Evolutionary conservation across 1,140 invertebrate species (phyloP), one percentile per base, ranked within the genome.

Genomic region (Parasteatoda tepidariorum): DNA sequence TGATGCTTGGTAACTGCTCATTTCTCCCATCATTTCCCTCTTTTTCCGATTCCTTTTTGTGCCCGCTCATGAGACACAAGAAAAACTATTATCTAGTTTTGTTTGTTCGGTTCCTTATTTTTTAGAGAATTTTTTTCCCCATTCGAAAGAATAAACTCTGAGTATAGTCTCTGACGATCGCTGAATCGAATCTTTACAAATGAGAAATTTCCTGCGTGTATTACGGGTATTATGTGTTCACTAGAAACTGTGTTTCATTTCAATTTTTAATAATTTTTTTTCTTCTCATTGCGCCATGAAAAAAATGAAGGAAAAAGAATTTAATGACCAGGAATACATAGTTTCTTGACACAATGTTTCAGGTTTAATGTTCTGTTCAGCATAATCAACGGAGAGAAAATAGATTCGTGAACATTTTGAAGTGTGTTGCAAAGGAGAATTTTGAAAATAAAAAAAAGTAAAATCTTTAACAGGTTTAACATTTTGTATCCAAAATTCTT

Each of bases 11-110:
- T 78, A 78, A 78, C 74, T 78, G 74, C 74, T 78, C 61, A 78
- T 78, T 78, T 78, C 74, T 78, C 54, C 64, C 34, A 78, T 78
- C 74, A 66, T 78, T 78, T 78, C 74, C 59, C 34, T 34, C 18
- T 18, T 48, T 48, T 75, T 75, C 54, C 48, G 73, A 62, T 62
- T 75, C 59, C 57, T 59, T n/a, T 66, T 66, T 4, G 61, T 11
- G 30, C 28, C 28, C 9, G 28, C 28, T 24, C 67, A 38, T 48
- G 61, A 31, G 41, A 66, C 61, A 75, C 33, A 54, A 48, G 28
- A 61, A 78, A 78, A 78, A 78, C 74, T 78, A 78, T 78, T 78
- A 78, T 55, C 62, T 48, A 24, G 3, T n/a, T 31, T 15, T 33
- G 24, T 64, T 76, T 76, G 74, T 78, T 75, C 62, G 28, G 22